Evolutionary conservation across 2,797 vertebrate species (phyloP), one percentile per base, ranked within the genome.

Genomic region (Sebastes dallii): DNA sequence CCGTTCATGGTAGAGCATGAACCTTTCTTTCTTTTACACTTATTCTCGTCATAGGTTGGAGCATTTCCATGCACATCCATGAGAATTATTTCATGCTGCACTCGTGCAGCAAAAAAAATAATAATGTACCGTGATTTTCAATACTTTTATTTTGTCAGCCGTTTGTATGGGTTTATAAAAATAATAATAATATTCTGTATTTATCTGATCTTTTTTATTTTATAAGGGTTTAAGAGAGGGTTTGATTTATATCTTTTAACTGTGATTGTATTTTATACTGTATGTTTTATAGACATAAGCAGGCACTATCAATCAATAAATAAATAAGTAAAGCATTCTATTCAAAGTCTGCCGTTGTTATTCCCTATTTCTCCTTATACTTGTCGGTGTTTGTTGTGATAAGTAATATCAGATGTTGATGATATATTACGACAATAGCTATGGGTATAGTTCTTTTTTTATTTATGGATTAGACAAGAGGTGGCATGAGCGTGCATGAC

Each of bases 181-280:
- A 76, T 75, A 58, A 81, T 77, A n/a, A 83, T 80, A 46, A 73
- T 88, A 77, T 83, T 88, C 66, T 89, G 22, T 91, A 90, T 92
- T 93, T 92, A 88, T 91, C 70, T 52, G 80, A 77, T 89, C 89
- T 64, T 67, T 50, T 50, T 66, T 86, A 72, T 91, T 87, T 90
- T 90, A 77, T 86, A 79, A 68, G 83, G 81, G 58, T 2, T 75
- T 30, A 79, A 83, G 58, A 88, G 50, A 82, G 76, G 77, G 25
- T 67, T 85, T 86, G 80, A 89, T 89, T 91, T 84, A 66, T 86
- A 83, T 88, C 64, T 86, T 77, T 77, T 81, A 72, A 87, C 68
- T 75, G 68, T 91, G 80, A 86, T 91, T 91, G 62, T 89, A 90
- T 91, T 94, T 92, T 94, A 72, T 90, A 91, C 71, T 85, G 72